Conservation (phyloP, 2,113 vertebrate genomes). For the Gymnarchus niloticus region DNA sequence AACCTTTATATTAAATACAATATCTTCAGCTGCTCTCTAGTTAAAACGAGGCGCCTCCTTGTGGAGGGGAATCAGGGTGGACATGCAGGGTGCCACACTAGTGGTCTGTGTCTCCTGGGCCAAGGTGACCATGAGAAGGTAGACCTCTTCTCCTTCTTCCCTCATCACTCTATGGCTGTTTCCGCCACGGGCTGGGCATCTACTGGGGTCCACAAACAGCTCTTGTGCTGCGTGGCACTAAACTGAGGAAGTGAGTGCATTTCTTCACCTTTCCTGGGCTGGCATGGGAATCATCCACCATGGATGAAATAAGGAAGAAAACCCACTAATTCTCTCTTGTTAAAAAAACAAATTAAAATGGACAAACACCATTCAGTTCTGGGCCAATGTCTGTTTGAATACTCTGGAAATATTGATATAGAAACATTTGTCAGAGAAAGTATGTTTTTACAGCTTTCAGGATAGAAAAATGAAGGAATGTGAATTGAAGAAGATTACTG, state of each 20-base stretch:
- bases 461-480: neutral
- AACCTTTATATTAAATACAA: neutral
- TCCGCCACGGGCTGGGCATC: neutral
- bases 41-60: too few relatives aligned
- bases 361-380: neutral
- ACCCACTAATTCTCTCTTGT: neutral
- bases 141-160: neutral
- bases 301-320: neutral
- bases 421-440: conserved; percentile 8
- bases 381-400: neutral
- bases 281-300: neutral
- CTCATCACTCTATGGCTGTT: neutral
- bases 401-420: conserved; percentile 2
- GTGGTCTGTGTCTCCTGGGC: neutral
- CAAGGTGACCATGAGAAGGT: neutral
- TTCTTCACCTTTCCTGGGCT: neutral
- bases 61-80: too few relatives aligned
- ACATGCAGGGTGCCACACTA: neutral
- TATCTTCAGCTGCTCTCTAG: too few relatives aligned
- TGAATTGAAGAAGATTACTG: conserved; percentile 1
- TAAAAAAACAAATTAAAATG: neutral
- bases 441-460: neutral
- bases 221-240: too few relatives aligned
- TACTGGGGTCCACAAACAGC: neutral
- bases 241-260: neutral